A percentile compares a stretch with the other conserved stretches of the same genome.
phyloP scores from a whole-genome alignment of 2,113 vertebrate species.

The Carollia perspicillata region DNA sequence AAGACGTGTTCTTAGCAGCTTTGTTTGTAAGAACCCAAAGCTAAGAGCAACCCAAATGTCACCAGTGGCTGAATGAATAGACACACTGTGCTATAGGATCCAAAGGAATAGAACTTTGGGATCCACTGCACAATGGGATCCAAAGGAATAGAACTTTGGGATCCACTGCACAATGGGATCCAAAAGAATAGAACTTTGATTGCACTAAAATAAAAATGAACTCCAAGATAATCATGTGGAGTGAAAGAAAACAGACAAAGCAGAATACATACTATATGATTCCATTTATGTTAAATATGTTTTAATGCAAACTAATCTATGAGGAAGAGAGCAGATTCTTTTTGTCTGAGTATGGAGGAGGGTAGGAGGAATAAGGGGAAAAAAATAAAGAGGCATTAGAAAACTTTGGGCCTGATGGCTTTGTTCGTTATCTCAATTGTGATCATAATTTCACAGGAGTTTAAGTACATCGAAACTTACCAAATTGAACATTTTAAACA shows the following conservation, averaged over 20 bases:
- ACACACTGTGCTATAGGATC: background rate
- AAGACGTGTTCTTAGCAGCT: background rate
- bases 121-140: no score
- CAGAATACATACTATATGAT: background rate
- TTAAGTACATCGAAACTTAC: background rate
- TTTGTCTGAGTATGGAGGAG: background rate
- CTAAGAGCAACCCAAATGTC: background rate
- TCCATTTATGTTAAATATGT: background rate
- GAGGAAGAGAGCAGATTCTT: background rate
- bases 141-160: no score
- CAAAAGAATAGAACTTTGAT: background rate
- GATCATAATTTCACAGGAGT: background rate
- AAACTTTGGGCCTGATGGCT: background rate
- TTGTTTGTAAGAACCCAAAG: background rate
- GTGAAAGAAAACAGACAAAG: background rate
- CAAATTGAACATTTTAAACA: background rate
- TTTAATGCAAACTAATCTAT: background rate
- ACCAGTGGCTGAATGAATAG: background rate
- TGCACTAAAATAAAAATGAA: background rate
- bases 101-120: no score
- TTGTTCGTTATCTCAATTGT: background rate
- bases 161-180: background rate
- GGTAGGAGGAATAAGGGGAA: background rate
- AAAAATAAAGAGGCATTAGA: background rate
- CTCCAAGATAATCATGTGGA: background rate